Evolutionary conservation across 92 coral and sea anemone genomes (phyloP).

Genomic region (Umimayanthus kanabou): DNA sequence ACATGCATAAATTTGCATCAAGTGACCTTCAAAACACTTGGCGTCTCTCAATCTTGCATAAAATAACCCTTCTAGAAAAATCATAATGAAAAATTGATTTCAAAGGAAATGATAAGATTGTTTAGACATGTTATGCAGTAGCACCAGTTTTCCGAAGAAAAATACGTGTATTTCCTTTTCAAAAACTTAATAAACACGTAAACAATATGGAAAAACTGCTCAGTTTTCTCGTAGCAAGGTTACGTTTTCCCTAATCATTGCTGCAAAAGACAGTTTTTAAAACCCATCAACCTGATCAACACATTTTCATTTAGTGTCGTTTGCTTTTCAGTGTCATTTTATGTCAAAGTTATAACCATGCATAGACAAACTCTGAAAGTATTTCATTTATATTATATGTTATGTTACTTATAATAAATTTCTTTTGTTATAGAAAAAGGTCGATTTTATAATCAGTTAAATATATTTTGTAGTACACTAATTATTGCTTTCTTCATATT

Average conservation of each 20-base stretch:
- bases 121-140: background rate
- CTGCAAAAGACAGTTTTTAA: background rate
- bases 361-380: no score
- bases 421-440: no score
- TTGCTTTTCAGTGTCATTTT: background rate
- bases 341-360: background rate
- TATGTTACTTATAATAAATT: no score
- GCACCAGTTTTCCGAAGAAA: background rate
- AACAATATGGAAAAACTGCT: background rate
- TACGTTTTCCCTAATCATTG: background rate
- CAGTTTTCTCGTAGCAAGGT: background rate
- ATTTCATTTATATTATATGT: no score
- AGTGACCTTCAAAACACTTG: background rate
- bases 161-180: no score
- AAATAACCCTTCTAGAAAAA: background rate
- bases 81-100: background rate
- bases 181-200: background rate
- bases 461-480: no score
- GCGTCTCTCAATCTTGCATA: background rate
- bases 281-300: background rate
- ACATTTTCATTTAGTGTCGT: background rate
- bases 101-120: conserved; percentile 8
- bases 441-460: no score
- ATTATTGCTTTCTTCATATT: no score
- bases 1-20: background rate